Evolutionary conservation across 1,140 invertebrate genomes (phyloP).

Genomic region (Sycophaga agraensis): DNA sequence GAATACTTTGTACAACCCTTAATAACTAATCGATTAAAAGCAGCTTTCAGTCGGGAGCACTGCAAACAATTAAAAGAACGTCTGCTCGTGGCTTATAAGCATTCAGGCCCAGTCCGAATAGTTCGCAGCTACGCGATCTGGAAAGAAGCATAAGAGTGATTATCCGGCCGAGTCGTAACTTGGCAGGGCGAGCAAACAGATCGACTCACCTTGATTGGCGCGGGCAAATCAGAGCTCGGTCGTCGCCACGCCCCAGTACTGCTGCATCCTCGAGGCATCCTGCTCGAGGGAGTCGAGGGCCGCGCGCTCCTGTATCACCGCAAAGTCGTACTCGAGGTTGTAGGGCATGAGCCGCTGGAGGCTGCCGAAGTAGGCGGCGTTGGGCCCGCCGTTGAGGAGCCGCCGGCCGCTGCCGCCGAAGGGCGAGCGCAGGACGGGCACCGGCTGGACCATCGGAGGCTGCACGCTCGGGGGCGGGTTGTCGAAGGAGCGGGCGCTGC

Average conservation of each 20-base stretch:
- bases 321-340: slow-evolving; percentile 81
- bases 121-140: too few relatives aligned
- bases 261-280: slow-evolving; percentile 75
- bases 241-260: slow-evolving; percentile 84
- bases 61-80: too few relatives aligned
- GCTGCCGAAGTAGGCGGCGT: slow-evolving; percentile 84
- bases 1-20: too few relatives aligned
- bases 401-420: slow-evolving; percentile 57
- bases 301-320: slow-evolving; percentile 74
- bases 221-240: slow-evolving; percentile 67
- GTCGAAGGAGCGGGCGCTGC: slow-evolving; percentile 75
- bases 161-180: too few relatives aligned
- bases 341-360: slow-evolving; percentile 80
- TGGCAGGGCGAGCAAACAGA: too few relatives aligned
- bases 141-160: too few relatives aligned
- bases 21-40: too few relatives aligned
- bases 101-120: too few relatives aligned
- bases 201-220: too few relatives aligned
- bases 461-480: slow-evolving; percentile 9
- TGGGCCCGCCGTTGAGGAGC: slow-evolving; percentile 69
- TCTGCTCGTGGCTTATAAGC: too few relatives aligned
- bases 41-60: too few relatives aligned
- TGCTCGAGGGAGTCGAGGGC: slow-evolving; percentile 73
- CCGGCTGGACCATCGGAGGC: slow-evolving; percentile 26
- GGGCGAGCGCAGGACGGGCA: slow-evolving; percentile 3